These are phyloP conservation scores for Gallirallus australis DNA, from an alignment of 2,797 vertebrate genomes.

Conservation along the genomic window DNA sequence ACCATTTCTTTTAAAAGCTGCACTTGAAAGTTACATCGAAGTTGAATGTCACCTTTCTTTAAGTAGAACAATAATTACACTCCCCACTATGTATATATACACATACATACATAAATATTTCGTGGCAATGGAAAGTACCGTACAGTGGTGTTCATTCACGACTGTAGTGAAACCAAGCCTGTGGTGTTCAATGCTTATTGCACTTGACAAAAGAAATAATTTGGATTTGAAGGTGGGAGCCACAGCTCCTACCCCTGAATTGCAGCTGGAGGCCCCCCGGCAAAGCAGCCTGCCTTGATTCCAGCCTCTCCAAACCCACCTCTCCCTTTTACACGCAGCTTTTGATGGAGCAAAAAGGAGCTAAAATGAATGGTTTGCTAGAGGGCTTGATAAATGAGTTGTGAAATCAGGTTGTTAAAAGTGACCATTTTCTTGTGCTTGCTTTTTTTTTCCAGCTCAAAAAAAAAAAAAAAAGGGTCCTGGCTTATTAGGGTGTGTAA, in stretches of 20 bases:
- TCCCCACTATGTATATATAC: neutral
- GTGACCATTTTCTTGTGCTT: neutral
- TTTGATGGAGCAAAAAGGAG: neutral
- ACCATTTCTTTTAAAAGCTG: neutral
- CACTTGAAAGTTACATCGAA: slow-evolving; percentile 28
- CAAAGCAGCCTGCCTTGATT: neutral
- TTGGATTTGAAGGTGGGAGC: neutral
- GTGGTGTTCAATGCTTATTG: slow-evolving; percentile 29
- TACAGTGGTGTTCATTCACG: slow-evolving; percentile 6
- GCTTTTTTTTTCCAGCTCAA: neutral
- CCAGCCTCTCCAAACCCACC: neutral
- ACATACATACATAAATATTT: neutral
- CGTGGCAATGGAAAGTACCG: neutral
- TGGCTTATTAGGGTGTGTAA: neutral
- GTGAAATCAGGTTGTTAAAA: slow-evolving; percentile 27
- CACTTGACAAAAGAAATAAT: slow-evolving; percentile 49
- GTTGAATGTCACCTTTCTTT: slow-evolving; percentile 52
- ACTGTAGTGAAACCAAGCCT: slow-evolving; percentile 21
- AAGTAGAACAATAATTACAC: slow-evolving; percentile 15
- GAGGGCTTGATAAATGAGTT: slow-evolving; percentile 42
- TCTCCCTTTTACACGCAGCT: neutral
- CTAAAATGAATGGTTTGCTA: slow-evolving; percentile 48
- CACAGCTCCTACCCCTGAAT: neutral
- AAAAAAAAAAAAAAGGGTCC: neutral
- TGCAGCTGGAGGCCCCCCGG: neutral